Evolutionary conservation across 2,888 invertebrate species (phyloP).

Genomic region (Idaea biselata): DNA sequence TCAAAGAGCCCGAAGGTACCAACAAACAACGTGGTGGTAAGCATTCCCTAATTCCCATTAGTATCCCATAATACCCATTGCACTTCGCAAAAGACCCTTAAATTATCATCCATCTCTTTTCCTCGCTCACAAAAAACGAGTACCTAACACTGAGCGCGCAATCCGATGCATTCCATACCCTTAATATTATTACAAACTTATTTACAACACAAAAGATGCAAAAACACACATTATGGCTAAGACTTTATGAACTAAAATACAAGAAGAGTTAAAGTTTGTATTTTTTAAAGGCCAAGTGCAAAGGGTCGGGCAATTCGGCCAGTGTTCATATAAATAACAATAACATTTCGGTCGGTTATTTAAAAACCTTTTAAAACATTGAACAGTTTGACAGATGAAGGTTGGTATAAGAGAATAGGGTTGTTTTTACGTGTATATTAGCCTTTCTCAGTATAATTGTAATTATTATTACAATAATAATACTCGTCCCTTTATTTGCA

Average conservation of each 20-base stretch:
- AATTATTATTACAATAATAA: too few species aligned
- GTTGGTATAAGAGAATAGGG: constrained; percentile 7
- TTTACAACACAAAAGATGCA: constrained; percentile 21
- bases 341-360: constrained; percentile 62
- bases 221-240: constrained; percentile 38
- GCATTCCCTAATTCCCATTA: constrained; percentile 71
- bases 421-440: too few species aligned
- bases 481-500: too few species aligned
- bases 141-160: constrained; percentile 71
- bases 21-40: constrained; percentile 51
- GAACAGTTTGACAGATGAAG: constrained; percentile 71
- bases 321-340: constrained; percentile 76
- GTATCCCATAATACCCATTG: constrained; percentile 28
- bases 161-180: constrained; percentile 73
- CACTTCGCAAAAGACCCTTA: constrained; percentile 69
- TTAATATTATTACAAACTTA: constrained; percentile 47
- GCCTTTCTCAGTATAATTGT: neutral
- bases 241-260: constrained; percentile 42
- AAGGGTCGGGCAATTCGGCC: constrained; percentile 52
- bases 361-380: constrained; percentile 69
- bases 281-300: constrained; percentile 39
- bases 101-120: constrained; percentile 50
- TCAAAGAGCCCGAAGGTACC: constrained; percentile 44
- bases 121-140: constrained; percentile 71
- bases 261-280: constrained; percentile 24